Base-by-base conservation (phyloP, 2,113 vertebrate genomes). In the Ceyx melanurus region DNA sequence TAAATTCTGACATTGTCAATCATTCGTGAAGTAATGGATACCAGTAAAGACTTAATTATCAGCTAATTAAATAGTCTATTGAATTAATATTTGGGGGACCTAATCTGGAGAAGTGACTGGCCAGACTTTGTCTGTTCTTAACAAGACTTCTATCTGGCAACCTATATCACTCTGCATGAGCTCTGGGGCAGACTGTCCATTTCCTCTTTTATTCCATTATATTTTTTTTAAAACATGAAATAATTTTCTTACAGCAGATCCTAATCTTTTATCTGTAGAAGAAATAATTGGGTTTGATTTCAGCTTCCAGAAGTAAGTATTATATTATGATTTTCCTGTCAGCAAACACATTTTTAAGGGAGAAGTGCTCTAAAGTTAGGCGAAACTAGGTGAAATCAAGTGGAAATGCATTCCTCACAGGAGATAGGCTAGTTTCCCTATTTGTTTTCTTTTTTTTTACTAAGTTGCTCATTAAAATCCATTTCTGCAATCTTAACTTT, bases 401-500 rank as follows among this genome's bases (percentile, higher is more conserved):
- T 7, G 22, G 87, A 94, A 92, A 90, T 76, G 35, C 74, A 91
- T 93, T 92, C 67, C 54, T 90, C 71, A 56, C 21, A 76, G 48
- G 70, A 91, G 57, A 92, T 33, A 90, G 75, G 74, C 46, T 83
- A 58, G 33, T 61, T 73, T 83, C 91, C 56, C 28, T 70, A 61
- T 13, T 56, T 51, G 10, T 31, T n/a, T 65, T 65, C 9, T 15
- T 21, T 23, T 15, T 40, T 62, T 48, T 60, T 48, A 7, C 29
- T 58, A 58, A 92, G 33, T 48, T 48, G 70, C 61, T 83, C 64
- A 37, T 88, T 94, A 89, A 93, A 95, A 96, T 96, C 94, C 91
- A 54, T 85, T 94, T 78, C 88, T 96, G 93, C 95, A 87, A 82
- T 95, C 92, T 96, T 90, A 85, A 85, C 58, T 96, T 87, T 91